These are phyloP conservation scores for Polymixis flavicincta DNA, from an alignment of 2,888 invertebrate genomes.

Conservation along the genomic window DNA sequence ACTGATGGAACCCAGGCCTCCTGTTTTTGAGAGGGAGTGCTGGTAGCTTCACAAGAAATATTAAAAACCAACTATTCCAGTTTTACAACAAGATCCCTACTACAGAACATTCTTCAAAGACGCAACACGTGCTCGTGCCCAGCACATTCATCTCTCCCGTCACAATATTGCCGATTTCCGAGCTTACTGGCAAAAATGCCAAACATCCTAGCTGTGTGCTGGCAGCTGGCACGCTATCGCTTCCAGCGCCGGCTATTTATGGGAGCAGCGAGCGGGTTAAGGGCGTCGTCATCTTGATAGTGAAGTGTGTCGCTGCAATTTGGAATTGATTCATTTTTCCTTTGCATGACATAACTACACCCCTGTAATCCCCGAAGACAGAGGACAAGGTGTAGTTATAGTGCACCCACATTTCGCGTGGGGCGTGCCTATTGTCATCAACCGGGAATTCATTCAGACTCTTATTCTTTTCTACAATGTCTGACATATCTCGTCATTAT, in stretches of 20 bases:
- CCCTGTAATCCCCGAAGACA: too few species aligned
- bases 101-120: neutral
- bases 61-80: too few species aligned
- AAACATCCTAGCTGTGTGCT: slow-evolving; percentile 54
- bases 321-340: neutral
- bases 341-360: neutral
- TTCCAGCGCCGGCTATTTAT: slow-evolving; percentile 72
- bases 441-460: neutral
- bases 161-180: slow-evolving; percentile 26
- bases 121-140: slow-evolving; percentile 25
- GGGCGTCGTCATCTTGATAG: slow-evolving; percentile 57
- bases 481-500: too few species aligned
- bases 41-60: too few species aligned
- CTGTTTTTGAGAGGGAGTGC: too few species aligned
- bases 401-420: neutral
- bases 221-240: slow-evolving; percentile 69
- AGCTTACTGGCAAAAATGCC: slow-evolving; percentile 47
- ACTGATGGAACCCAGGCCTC: too few species aligned
- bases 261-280: slow-evolving; percentile 64
- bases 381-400: neutral
- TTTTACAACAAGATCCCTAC: too few species aligned
- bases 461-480: too few species aligned
- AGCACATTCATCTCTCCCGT: slow-evolving; percentile 10
- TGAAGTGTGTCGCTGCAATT: slow-evolving; percentile 4
- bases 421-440: neutral